A percentile compares a stretch with the other conserved stretches of the same genome.
Conservation (phyloP, 1,140 invertebrate species). For the Hyphantria cunea region DNA sequence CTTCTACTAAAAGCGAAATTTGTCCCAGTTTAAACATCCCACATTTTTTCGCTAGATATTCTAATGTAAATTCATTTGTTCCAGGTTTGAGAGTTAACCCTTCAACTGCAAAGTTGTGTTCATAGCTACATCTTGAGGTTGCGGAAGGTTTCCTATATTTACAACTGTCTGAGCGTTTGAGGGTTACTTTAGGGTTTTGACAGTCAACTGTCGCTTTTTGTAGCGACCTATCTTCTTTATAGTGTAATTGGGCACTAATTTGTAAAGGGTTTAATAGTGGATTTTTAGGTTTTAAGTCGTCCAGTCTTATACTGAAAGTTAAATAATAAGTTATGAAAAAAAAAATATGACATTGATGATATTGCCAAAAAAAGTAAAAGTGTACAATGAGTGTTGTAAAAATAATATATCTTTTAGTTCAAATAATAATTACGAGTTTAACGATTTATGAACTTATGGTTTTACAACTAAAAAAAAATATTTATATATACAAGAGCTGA, state of each 20-base stretch:
- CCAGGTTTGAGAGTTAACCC: conserved; percentile 85
- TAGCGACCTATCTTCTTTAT: conserved; percentile 90
- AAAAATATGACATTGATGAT: too few species aligned
- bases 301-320: conserved; percentile 78
- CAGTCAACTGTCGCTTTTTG: conserved; percentile 85
- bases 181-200: conserved; percentile 81
- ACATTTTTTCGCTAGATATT: conserved; percentile 82
- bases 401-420: too few species aligned
- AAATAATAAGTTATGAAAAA: conserved; percentile 9
- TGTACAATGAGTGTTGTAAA: too few species aligned
- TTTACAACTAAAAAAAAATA: too few species aligned
- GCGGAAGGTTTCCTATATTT: conserved; percentile 83
- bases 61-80: conserved; percentile 86
- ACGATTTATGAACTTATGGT: too few species aligned
- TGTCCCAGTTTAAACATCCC: conserved; percentile 84
- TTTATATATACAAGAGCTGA: too few species aligned
- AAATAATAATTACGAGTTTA: too few species aligned
- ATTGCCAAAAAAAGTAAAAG: background rate
- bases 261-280: conserved; percentile 83
- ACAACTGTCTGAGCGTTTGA: conserved; percentile 83
- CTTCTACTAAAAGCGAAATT: conserved; percentile 83
- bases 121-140: conserved; percentile 84
- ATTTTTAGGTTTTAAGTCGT: conserved; percentile 84
- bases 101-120: conserved; percentile 80
- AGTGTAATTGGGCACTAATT: conserved; percentile 87